These are phyloP conservation scores for Podarcis siculus DNA, from an alignment of 2,797 vertebrate genomes.

Conservation along the genomic window DNA sequence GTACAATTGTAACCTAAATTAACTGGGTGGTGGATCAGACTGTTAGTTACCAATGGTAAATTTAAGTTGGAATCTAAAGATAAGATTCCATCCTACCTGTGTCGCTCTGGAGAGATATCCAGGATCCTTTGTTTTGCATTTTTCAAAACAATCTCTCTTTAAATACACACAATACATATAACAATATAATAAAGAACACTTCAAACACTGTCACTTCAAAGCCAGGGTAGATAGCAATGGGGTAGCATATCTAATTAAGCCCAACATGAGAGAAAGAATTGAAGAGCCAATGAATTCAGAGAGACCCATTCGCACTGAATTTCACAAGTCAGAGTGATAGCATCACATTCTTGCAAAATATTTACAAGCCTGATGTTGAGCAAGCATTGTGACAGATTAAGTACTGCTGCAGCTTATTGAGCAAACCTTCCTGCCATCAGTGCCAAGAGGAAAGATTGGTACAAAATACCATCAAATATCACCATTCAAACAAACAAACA, in stretches of 20 bases:
- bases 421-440: constrained; percentile 36
- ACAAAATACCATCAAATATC: background rate
- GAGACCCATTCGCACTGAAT: background rate
- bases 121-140: background rate
- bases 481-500: background rate
- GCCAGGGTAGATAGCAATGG: constrained; percentile 13
- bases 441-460: constrained; percentile 1
- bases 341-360: background rate
- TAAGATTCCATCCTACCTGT: background rate
- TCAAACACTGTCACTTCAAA: constrained; percentile 25
- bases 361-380: background rate
- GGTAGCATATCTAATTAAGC: constrained; percentile 31
- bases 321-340: constrained; percentile 8
- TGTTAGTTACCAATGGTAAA: background rate
- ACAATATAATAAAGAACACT: background rate
- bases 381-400: background rate
- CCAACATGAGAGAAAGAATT: background rate
- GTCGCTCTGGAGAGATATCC: background rate
- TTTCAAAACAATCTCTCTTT: background rate
- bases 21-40: background rate
- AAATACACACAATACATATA: background rate
- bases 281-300: background rate
- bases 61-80: background rate
- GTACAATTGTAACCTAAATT: background rate
- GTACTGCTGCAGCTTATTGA: background rate